Percentiles rank a stretch among this genome's conserved stretches.
Evolutionary conservation across 2,888 invertebrate species (phyloP).

Genomic region (Pristionchus arcanus): DNA sequence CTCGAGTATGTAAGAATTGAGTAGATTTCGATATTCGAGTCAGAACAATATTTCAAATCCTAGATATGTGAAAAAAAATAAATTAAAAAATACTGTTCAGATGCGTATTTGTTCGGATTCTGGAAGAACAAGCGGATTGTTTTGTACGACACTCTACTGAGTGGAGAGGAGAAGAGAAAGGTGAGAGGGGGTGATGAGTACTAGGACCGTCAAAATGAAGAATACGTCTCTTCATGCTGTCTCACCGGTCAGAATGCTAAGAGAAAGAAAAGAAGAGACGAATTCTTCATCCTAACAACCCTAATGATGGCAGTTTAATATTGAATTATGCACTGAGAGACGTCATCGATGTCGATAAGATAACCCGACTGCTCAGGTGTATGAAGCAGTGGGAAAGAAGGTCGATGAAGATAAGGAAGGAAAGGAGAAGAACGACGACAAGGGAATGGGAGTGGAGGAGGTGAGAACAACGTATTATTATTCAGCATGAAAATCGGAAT

Average conservation of each 20-base stretch:
- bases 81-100: constrained; percentile 85
- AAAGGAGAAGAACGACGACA: constrained; percentile 43
- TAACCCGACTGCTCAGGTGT: background rate
- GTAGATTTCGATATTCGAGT: background rate
- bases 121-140: constrained; percentile 98
- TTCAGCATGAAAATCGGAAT: too few relatives aligned
- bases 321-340: too few relatives aligned
- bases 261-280: too few relatives aligned
- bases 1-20: too few relatives aligned
- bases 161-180: constrained; percentile 70
- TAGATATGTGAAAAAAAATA: too few relatives aligned
- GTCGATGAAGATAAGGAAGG: constrained; percentile 68
- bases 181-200: background rate
- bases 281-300: too few relatives aligned
- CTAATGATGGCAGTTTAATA: too few relatives aligned
- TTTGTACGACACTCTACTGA: constrained; percentile 94
- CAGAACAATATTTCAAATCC: too few relatives aligned
- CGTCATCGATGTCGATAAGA: background rate
- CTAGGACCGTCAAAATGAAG: too few relatives aligned
- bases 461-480: background rate
- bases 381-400: constrained; percentile 4
- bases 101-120: constrained; percentile 98
- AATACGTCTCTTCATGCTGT: too few relatives aligned
- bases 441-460: constrained; percentile 54
- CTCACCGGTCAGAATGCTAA: too few relatives aligned